Evolutionary conservation across 2,113 vertebrate genomes (phyloP), one percentile per base, ranked within the genome.

Genomic region (Lota lota): DNA sequence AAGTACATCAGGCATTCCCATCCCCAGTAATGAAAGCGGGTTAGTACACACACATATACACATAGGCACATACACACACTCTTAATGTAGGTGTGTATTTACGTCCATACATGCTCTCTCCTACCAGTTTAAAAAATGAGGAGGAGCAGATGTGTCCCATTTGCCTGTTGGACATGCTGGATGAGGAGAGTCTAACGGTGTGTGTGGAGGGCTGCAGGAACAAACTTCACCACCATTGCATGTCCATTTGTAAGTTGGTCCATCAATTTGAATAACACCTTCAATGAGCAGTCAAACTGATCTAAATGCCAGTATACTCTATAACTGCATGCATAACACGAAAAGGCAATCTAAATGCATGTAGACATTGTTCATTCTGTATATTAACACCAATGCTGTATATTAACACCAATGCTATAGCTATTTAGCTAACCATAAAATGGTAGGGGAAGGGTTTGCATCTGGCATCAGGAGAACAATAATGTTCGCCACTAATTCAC

Each of bases 61-160:
- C 16, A 63, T 5, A 50, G n/a, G 14, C 40, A 51, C 64, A 53
- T 3, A 65, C 16, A 66, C 15, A 18, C 8, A 51, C 58, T 20
- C 18, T 53, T 7, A 17, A 8, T 20, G 14, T 33, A 5, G 28
- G 28, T 69, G 36, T 73, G 67, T 68, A 17, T 75, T 22, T 65
- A 16, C 3, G 61, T 5, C 70, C 22, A 8, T 71, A 12, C 20
- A 22, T 61, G 12, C 16, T 56, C 51, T 78, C 66, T 77, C 51
- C 59, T 10, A 17, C 3, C 74, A 95, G 94, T 83, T 92, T 95
- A 81, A 96, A 95, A 77, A 94, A 95, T 74, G 95, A 96, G 87
- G 95, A 96, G 85, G 95, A 96, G 53, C 95, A 96, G 83, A 94
- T 96, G 94, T 96, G 95, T 80, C 95, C 95, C 3, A 96, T 96